These are phyloP conservation scores for Spondyliosoma cantharus DNA, from an alignment of 2,797 vertebrate genomes.

Conservation along the genomic window DNA sequence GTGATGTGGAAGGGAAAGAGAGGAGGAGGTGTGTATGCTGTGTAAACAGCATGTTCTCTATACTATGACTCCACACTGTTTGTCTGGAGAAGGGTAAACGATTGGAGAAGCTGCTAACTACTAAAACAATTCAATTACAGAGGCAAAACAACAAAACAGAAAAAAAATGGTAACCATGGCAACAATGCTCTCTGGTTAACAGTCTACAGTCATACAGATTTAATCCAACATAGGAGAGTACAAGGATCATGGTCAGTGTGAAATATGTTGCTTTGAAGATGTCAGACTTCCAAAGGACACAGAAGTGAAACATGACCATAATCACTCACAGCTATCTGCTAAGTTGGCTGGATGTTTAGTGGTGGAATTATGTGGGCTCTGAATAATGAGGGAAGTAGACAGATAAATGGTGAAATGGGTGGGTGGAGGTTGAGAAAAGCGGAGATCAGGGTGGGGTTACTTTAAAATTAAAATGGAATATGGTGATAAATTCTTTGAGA, in stretches of 20 bases:
- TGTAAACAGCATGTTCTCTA: constrained; percentile 5
- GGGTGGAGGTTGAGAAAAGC: too few relatives aligned
- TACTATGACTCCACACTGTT: not conserved
- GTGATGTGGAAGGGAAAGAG: not conserved
- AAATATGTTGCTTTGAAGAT: constrained; percentile 2
- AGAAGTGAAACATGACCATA: not conserved
- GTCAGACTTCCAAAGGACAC: not conserved
- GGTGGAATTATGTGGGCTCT: constrained; percentile 1
- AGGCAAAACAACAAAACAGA: not conserved
- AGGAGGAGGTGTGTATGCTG: not conserved
- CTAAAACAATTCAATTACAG: not conserved
- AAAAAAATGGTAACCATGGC: not conserved
- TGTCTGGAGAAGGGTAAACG: not conserved
- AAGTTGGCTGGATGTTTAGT: not conserved
- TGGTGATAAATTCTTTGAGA: too few relatives aligned
- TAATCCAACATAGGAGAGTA: not conserved
- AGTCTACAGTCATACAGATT: not conserved
- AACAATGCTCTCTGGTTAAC: not conserved
- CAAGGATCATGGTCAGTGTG: not conserved
- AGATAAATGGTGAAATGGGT: too few relatives aligned
- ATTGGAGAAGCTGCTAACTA: not conserved
- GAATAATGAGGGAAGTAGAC: not conserved
- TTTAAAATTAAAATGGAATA: too few relatives aligned
- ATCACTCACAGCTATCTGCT: constrained; percentile 4
- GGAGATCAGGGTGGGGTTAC: too few relatives aligned